A percentile compares a stretch with the other conserved stretches of the same genome.
Evolutionary conservation across 35 echinoderm and acorn worm genomes (phyloP).

Genomic region (Heliocidaris tuberculata): DNA sequence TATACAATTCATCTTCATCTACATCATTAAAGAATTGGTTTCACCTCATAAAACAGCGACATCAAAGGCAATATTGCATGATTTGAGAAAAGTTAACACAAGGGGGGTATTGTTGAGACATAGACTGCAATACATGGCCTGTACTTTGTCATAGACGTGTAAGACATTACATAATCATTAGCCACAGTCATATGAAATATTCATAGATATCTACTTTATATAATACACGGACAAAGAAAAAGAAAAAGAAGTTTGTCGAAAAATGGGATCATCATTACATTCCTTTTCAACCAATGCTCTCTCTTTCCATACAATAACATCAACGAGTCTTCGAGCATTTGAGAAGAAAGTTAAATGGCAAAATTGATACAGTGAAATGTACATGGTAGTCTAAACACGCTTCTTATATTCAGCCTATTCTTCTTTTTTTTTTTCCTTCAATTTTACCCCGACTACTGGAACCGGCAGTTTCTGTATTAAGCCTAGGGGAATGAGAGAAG

Average conservation of each 20-base stretch:
- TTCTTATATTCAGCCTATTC: not conserved
- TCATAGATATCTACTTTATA: not conserved
- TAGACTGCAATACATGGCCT: not conserved
- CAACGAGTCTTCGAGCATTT: too few species aligned
- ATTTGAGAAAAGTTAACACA: not conserved
- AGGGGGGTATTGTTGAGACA: not conserved
- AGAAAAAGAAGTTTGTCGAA: not conserved
- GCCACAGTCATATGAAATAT: not conserved
- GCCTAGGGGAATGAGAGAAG: too few species aligned
- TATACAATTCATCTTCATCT: not conserved
- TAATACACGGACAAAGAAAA: not conserved
- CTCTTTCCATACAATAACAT: not conserved
- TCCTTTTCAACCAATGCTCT: not conserved
- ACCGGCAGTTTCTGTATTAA: too few species aligned
- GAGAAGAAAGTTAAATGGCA: not conserved
- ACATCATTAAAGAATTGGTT: not conserved
- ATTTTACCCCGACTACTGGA: too few species aligned
- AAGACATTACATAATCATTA: not conserved
- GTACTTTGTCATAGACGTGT: not conserved
- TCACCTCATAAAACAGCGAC: not conserved
- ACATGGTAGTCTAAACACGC: not conserved
- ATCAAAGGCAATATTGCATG: not conserved
- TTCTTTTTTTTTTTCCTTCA: not conserved
- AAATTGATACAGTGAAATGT: not conserved
- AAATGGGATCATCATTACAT: not conserved